Base-by-base conservation (phyloP, 2,113 vertebrate genomes). In the Zootoca vivipara region DNA sequence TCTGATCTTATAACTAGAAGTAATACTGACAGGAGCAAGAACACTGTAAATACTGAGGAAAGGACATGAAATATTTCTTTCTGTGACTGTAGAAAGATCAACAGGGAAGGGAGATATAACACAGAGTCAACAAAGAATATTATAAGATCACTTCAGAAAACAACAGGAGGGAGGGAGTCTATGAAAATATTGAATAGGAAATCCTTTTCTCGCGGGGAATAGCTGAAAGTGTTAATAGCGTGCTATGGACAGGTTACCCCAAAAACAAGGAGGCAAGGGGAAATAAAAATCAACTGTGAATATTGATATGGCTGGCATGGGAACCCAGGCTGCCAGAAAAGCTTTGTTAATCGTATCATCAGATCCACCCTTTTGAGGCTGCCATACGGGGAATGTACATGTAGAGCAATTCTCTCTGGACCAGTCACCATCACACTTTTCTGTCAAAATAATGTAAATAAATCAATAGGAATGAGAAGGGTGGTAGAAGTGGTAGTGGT, bases 101-200 rank as follows among this genome's bases (percentile, higher is more conserved):
- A 89, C 77, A 73, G 88, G 73, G 87, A 79, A 89, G 52, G 72
- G 77, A 89, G 77, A 85, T 89, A 64, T 72, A 83, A 83, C 52
- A 80, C 67, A 85, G 83, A 89, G 77, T 79, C 83, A 85, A 88
- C 87, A 88, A 88, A 88, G 87, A 83, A 83, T 81, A 88, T 88
- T 88, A 80, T 80, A 89, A 85, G 67, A 89, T 85, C 88, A 85
- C 88, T 89, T 85, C 82, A 89, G 88, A 85, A 85, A 78, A 88
- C 81, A 88, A 88, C 87, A 78, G 87, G 88, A 73, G 77, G 88
- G 83, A 85, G 77, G 52, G 35, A 84, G 42, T 30, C 56, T 80
- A 89, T 73, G 15, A 85, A 80, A 80, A 89, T 64, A 46, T 64
- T n/a, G 75, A 85, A 52, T 20, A 85, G 38, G 67, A 89, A 89